Percentiles rank a stretch among this genome's conserved stretches.
phyloP scores from a whole-genome alignment of 2,797 vertebrate species.

The Hafferia zeledoni region DNA sequence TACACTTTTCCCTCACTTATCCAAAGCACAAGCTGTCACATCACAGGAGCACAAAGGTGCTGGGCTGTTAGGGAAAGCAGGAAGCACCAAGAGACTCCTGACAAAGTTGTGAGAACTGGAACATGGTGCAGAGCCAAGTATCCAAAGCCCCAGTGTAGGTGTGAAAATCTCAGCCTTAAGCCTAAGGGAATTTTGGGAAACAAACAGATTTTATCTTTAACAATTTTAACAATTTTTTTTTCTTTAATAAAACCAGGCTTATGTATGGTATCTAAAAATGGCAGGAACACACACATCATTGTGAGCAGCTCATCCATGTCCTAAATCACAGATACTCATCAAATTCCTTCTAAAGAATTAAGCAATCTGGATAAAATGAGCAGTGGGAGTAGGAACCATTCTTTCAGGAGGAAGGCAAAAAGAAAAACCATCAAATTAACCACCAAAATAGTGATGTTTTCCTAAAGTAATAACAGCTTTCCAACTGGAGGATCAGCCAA shows the following conservation, averaged over 20 bases:
- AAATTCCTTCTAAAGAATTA: not conserved
- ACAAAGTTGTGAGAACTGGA: constrained; percentile 13
- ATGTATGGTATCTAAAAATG: not conserved
- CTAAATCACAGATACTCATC: not conserved
- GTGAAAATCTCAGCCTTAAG: constrained; percentile 48
- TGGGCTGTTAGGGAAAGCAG: constrained; percentile 32
- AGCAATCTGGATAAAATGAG: not conserved
- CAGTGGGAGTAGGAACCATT: not conserved
- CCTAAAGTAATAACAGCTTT: not conserved
- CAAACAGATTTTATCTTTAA: constrained; percentile 38
- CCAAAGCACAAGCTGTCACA: not conserved
- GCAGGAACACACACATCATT: not conserved
- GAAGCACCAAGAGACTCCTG: not conserved
- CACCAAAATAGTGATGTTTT: not conserved
- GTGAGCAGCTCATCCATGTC: not conserved
- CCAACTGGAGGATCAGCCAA: not conserved
- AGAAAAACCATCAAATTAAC: not conserved
- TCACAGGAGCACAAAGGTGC: constrained; percentile 29
- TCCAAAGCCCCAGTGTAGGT: not conserved
- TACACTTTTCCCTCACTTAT: not conserved
- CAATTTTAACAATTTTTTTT: not conserved
- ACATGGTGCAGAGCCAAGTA: not conserved
- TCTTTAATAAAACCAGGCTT: constrained; percentile 28
- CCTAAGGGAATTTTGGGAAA: constrained; percentile 35
- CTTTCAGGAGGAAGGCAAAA: not conserved